Conservation (phyloP, 2,888 invertebrate species). For the Microchrysa polita region DNA sequence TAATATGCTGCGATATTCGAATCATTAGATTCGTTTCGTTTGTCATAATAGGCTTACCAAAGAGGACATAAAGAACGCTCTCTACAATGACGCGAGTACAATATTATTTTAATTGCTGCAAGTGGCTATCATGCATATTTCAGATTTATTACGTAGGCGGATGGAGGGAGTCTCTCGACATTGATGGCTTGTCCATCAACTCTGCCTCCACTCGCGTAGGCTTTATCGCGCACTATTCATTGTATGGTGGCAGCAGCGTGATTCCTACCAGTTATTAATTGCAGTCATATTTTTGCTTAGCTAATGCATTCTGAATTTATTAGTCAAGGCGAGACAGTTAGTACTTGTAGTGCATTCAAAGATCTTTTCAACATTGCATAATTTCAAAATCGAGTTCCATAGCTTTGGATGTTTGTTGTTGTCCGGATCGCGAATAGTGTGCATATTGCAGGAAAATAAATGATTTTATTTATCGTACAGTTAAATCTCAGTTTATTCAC, state of each 20-base stretch:
- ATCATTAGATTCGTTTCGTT: not conserved
- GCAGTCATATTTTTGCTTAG: slow-evolving; percentile 12
- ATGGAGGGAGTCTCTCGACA: not conserved
- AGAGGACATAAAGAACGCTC: not conserved
- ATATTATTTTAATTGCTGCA: slow-evolving; percentile 24
- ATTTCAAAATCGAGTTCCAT: slow-evolving; percentile 7
- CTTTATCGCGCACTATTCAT: not conserved
- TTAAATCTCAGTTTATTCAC: no score
- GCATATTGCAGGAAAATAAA: not conserved
- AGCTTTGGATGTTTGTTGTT: no score
- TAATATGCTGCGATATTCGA: no score
- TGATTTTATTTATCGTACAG: slow-evolving; percentile 3
- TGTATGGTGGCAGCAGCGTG: slow-evolving; percentile 9
- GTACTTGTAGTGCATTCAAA: slow-evolving; percentile 6
- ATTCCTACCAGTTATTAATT: slow-evolving; percentile 10
- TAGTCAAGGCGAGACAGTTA: not conserved
- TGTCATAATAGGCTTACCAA: not conserved
- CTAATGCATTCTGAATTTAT: slow-evolving; percentile 6
- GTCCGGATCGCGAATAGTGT: no score
- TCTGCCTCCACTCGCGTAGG: not conserved
- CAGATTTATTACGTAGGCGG: slow-evolving; percentile 24
- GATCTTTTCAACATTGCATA: slow-evolving; percentile 3
- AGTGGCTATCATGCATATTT: slow-evolving; percentile 31
- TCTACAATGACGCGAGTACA: slow-evolving; percentile 15
- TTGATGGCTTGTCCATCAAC: slow-evolving; percentile 24